Percentiles rank a stretch among this genome's conserved stretches.
Conservation (phyloP, 2,113 vertebrate species). For the Paracanthobrama guichenoti region DNA sequence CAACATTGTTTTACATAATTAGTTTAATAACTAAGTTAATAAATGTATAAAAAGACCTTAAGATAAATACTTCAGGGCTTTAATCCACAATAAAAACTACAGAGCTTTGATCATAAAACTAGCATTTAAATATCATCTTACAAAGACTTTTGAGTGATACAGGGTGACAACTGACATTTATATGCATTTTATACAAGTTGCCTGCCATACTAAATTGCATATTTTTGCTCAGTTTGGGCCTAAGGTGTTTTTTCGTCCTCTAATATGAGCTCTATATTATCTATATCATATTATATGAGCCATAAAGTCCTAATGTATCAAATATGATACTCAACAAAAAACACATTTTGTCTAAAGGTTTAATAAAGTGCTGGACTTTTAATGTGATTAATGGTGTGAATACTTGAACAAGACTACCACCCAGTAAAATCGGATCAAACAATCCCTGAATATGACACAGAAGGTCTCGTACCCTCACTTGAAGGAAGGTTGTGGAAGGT, state of each 20-base stretch:
- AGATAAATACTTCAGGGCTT: too few relatives aligned
- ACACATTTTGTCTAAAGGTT: neutral
- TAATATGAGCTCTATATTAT: neutral
- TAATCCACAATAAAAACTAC: neutral
- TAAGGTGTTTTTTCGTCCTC: neutral
- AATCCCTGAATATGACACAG: neutral
- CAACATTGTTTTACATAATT: too few relatives aligned
- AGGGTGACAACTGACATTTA: neutral
- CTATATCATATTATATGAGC: neutral
- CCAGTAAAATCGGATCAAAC: neutral
- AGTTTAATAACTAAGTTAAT: too few relatives aligned
- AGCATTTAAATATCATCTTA: too few relatives aligned
- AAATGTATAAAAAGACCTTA: too few relatives aligned
- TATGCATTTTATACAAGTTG: too few relatives aligned
- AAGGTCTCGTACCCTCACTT: slow-evolving; percentile 73
- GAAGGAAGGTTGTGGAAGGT: slow-evolving; percentile 79
- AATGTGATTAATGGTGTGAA: neutral
- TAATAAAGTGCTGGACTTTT: neutral
- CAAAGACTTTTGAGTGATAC: too few relatives aligned
- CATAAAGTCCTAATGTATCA: neutral
- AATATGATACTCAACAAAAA: neutral
- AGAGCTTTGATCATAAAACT: too few relatives aligned
- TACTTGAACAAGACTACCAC: neutral
- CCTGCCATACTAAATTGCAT: neutral
- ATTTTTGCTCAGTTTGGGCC: neutral